Evolutionary conservation across 2,797 vertebrate genomes (phyloP).

Genomic region (Xiphophorus birchmanni): DNA sequence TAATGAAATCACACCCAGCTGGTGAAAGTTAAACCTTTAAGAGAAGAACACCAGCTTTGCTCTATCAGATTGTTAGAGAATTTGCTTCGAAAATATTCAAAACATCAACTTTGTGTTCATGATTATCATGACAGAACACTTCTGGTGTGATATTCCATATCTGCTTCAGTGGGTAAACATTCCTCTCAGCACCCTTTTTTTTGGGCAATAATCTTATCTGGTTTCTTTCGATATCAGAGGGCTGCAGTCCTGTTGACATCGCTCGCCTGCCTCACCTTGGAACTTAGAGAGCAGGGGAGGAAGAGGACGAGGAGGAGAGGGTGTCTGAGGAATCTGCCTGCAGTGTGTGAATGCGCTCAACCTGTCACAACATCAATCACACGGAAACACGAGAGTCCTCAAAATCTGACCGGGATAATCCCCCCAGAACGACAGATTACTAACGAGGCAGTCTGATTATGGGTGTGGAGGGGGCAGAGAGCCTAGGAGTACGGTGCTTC

Average conservation of each 20-base stretch:
- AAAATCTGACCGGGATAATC: conserved; percentile 69
- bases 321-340: conserved; percentile 34
- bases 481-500: conserved; percentile 48
- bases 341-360: conserved; percentile 18
- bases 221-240: conserved; percentile 43
- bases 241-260: conserved; percentile 54
- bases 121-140: conserved; percentile 22
- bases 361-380: conserved; percentile 56
- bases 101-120: background rate
- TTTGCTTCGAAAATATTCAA: background rate
- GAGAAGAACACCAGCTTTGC: background rate
- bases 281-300: background rate
- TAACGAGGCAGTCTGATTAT: conserved; percentile 54
- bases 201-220: conserved; percentile 35
- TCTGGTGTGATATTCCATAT: conserved; percentile 10
- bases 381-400: conserved; percentile 56
- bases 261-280: conserved; percentile 53
- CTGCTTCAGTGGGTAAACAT: conserved; percentile 13
- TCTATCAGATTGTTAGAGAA: background rate
- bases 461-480: conserved; percentile 25
- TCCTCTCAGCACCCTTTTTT: conserved; percentile 18
- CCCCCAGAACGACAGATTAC: conserved; percentile 71
- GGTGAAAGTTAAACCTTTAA: background rate
- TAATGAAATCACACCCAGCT: conserved; percentile 7
- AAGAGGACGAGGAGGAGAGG: background rate